Evolutionary conservation across 2,113 vertebrate genomes (phyloP).

Genomic region (Natator depressus): DNA sequence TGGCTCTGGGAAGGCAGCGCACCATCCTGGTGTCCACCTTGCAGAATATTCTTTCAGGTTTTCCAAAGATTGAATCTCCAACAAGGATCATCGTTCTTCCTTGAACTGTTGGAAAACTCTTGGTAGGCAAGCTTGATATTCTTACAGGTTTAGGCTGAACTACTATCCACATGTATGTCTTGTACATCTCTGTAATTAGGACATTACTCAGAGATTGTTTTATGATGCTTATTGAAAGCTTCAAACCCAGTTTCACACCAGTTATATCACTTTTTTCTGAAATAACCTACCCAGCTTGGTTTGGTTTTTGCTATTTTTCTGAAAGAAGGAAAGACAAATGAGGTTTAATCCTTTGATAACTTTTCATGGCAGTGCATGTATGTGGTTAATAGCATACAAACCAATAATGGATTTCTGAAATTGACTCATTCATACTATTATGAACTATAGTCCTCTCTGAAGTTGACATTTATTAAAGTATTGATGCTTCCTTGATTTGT

Average conservation of each 20-base stretch:
- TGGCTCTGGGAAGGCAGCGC: background rate
- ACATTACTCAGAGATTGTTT: background rate
- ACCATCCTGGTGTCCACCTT: background rate
- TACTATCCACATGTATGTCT: background rate
- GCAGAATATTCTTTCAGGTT: background rate
- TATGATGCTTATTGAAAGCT: background rate
- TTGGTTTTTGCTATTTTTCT: background rate
- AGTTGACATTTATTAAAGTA: background rate
- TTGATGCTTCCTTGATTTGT: background rate
- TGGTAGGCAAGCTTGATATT: background rate
- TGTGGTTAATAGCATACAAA: background rate
- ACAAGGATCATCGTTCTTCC: background rate
- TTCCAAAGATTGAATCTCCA: background rate
- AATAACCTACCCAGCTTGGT: background rate
- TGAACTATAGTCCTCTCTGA: background rate
- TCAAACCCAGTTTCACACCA: background rate
- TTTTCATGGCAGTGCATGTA: background rate
- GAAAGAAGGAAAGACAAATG: background rate
- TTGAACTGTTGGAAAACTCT: background rate
- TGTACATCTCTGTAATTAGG: background rate
- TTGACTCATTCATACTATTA: fast-evolving
- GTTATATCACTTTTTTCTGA: background rate
- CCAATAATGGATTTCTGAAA: background rate
- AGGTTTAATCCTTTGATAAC: background rate
- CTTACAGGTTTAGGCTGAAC: background rate